These are phyloP conservation scores for Gracilinanus agilis DNA, from an alignment of 2,113 vertebrate species.

Conservation along the genomic window DNA sequence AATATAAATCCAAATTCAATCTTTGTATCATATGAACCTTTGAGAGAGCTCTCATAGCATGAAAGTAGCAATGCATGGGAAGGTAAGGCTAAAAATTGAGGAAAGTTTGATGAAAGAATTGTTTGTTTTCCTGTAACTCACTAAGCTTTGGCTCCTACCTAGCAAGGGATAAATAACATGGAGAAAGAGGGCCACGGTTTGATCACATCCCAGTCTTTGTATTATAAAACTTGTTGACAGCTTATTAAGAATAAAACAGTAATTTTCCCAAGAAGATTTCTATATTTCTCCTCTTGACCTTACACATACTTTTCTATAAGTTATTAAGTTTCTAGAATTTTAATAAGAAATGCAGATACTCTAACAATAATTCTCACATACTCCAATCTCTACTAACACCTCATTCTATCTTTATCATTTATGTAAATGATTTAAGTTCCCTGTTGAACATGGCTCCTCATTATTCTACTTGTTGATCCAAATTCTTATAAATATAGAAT, in stretches of 20 bases:
- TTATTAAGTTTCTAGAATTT: slow-evolving; percentile 10
- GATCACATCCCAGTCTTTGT: no score
- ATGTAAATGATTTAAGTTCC: not conserved
- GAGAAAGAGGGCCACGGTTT: no score
- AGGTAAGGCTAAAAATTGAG: not conserved
- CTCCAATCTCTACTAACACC: not conserved
- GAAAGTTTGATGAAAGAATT: not conserved
- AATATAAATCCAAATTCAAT: not conserved
- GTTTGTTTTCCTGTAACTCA: not conserved
- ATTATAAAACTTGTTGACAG: slow-evolving; percentile 2
- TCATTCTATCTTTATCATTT: not conserved
- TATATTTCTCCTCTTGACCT: not conserved
- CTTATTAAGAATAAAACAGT: not conserved
- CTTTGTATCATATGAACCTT: not conserved
- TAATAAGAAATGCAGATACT: not conserved
- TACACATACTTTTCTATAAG: not conserved
- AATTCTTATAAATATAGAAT: not conserved
- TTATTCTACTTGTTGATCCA: slow-evolving; percentile 16
- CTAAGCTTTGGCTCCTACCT: not conserved
- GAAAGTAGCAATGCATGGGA: not conserved
- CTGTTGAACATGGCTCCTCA: not conserved
- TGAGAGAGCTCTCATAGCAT: not conserved
- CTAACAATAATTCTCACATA: not conserved
- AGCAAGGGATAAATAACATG: no score
- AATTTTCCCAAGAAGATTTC: not conserved